Evolutionary conservation across 2,888 invertebrate genomes (phyloP).

Genomic region (Pocota personata): DNA sequence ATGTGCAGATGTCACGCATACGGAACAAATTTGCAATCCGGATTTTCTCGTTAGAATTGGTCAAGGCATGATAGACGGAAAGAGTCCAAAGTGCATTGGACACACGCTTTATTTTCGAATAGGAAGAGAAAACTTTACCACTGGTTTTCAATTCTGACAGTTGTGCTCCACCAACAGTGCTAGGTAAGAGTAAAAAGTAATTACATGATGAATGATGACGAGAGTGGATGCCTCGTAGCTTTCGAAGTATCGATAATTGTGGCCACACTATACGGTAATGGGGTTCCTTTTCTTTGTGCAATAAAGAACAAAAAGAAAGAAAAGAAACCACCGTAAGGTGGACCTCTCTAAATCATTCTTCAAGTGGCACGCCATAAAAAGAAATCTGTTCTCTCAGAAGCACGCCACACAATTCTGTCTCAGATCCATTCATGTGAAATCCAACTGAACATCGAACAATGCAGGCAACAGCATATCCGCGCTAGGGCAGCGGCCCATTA

Average conservation of each 20-base stretch:
- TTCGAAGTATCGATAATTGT: not conserved
- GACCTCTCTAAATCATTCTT: constrained; percentile 64
- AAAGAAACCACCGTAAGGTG: constrained; percentile 33
- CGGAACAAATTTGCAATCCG: not conserved
- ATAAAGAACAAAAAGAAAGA: not conserved
- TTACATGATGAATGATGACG: not conserved
- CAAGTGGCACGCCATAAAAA: constrained; percentile 71
- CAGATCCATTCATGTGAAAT: constrained; percentile 14
- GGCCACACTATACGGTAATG: constrained; percentile 8
- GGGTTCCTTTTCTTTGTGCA: not conserved
- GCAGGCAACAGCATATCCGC: not conserved
- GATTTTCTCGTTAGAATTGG: not conserved
- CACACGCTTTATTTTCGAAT: too few relatives aligned
- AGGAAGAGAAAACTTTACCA: too few relatives aligned
- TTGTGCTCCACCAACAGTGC: not conserved
- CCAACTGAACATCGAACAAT: not conserved
- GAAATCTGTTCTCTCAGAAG: constrained; percentile 2
- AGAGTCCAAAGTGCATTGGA: not conserved
- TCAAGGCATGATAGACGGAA: not conserved
- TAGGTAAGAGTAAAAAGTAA: not conserved
- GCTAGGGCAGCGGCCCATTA: constrained; percentile 36
- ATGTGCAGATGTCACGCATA: too few relatives aligned
- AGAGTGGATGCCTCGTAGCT: not conserved
- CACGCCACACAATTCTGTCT: not conserved
- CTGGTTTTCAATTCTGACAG: constrained; percentile 1